Base-by-base conservation (phyloP, 92 coral and sea anemone species). In the Galaxea fascicularis region DNA sequence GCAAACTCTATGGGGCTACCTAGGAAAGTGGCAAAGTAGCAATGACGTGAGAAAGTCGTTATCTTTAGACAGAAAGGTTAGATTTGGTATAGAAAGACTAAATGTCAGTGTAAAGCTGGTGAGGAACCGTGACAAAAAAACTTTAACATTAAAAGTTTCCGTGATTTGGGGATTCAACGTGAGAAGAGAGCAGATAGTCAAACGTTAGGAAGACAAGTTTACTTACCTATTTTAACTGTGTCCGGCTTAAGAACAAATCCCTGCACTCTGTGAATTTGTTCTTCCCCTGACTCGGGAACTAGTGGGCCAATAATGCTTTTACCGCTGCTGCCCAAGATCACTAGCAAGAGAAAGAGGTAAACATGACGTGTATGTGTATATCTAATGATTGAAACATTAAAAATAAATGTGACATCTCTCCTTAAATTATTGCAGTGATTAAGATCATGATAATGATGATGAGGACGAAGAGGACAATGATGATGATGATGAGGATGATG, bases 271-370 rank as follows among this genome's bases (percentile, higher is more conserved):
- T 94, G 98, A 39, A 94, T 73, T 44, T 89, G 93, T 52, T 93
- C 95, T 15, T 80, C 93, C 9, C 65, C 89, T 25, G 92, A 75
- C 65, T 89, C 85, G 4, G 93, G 93, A 47, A 94, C 58, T 14
- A 89, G 88, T 0, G 98, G 95, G 21, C 98, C 98, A 52, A 78
- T 12, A 20, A 94, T 65, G 31, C 76, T 89, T 60, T 92, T 92
- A 16, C 98, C 98, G 46, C 98, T 94, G 57, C 98, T 94, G 8
- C 98, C 98, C 7, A 94, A 78, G 22, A 91, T 89, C 62, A 94
- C 95, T 93, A 30, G 16, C 80, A 35, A 58, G 14, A 76, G 41
- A 80, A 56, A 20, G 11, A 4, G 10, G 60, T 4, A 44, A 26
- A 13, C 53, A n/a, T 9, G 27, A 27, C 15, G 45, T 16, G 11